Percentiles rank a stretch among this genome's conserved stretches.
Evolutionary conservation across 2,113 vertebrate species (phyloP).

Genomic region (Cyanocitta stelleri): DNA sequence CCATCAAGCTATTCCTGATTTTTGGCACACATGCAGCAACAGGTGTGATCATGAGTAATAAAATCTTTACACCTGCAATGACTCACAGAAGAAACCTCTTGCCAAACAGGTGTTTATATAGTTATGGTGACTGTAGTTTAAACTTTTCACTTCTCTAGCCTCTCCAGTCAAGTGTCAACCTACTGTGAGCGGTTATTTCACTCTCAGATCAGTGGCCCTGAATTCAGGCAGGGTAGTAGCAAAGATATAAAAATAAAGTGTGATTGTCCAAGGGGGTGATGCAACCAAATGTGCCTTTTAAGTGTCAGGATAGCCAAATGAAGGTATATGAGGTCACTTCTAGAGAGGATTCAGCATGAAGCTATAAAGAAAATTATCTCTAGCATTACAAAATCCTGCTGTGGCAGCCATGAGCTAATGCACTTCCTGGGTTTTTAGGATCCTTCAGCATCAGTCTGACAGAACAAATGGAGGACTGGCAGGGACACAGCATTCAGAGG

Average conservation of each 20-base stretch:
- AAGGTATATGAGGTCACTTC: background rate
- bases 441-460: background rate
- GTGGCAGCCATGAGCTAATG: background rate
- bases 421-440: background rate
- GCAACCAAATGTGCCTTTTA: background rate
- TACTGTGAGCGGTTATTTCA: background rate
- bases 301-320: background rate
- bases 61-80: slow-evolving; percentile 59
- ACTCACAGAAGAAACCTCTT: slow-evolving; percentile 23
- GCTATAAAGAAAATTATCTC: background rate
- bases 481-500: background rate
- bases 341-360: background rate
- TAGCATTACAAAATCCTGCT: background rate
- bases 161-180: slow-evolving; percentile 6
- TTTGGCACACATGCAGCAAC: slow-evolving; percentile 27
- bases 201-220: slow-evolving; percentile 4
- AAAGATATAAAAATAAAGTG: background rate
- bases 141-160: slow-evolving; percentile 1
- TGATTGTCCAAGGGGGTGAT: background rate
- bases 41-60: slow-evolving; percentile 49
- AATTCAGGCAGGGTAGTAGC: slow-evolving; percentile 24
- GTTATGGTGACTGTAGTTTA: slow-evolving; percentile 11
- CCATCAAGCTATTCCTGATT: background rate
- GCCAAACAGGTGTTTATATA: slow-evolving; percentile 57
- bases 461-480: background rate